Evolutionary conservation across 2,888 invertebrate genomes (phyloP).

Genomic region (Scelioninae gen. 2): DNA sequence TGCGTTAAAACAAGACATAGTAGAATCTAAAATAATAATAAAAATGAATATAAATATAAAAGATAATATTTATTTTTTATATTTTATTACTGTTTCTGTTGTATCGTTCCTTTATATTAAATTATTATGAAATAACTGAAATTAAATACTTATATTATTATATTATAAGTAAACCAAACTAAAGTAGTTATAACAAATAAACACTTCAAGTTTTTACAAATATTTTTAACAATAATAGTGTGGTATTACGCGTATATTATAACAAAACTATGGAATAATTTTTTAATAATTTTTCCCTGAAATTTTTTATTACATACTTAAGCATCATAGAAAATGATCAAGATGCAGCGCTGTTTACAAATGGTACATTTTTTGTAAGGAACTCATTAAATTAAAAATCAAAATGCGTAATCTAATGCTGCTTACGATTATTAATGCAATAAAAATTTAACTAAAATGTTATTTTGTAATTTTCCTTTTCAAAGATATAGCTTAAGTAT

Average conservation of each 20-base stretch:
- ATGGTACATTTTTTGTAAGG: conserved; percentile 2
- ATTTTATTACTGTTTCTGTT: too few relatives aligned
- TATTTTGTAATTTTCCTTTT: not conserved
- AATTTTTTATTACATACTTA: conserved; percentile 27
- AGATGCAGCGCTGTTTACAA: too few relatives aligned
- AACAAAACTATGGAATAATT: conserved; percentile 38
- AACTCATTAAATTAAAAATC: not conserved
- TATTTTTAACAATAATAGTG: conserved; percentile 41
- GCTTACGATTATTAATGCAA: not conserved
- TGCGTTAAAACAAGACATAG: too few relatives aligned
- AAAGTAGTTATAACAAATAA: conserved; percentile 24
- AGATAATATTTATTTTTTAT: too few relatives aligned
- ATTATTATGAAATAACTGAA: conserved; percentile 9
- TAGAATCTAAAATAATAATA: too few relatives aligned
- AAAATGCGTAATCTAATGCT: conserved; percentile 2
- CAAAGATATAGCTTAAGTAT: not conserved
- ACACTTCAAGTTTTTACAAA: conserved; percentile 36
- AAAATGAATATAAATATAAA: too few relatives aligned
- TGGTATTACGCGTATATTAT: conserved; percentile 35
- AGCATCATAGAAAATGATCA: too few relatives aligned
- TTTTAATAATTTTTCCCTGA: conserved; percentile 29
- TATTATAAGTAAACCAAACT: conserved; percentile 9
- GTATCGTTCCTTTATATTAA: too few relatives aligned
- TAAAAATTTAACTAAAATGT: not conserved
- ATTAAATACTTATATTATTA: conserved; percentile 10